Evolutionary conservation across 1,140 invertebrate genomes (phyloP).

Genomic region (Anadara kagoshimensis): DNA sequence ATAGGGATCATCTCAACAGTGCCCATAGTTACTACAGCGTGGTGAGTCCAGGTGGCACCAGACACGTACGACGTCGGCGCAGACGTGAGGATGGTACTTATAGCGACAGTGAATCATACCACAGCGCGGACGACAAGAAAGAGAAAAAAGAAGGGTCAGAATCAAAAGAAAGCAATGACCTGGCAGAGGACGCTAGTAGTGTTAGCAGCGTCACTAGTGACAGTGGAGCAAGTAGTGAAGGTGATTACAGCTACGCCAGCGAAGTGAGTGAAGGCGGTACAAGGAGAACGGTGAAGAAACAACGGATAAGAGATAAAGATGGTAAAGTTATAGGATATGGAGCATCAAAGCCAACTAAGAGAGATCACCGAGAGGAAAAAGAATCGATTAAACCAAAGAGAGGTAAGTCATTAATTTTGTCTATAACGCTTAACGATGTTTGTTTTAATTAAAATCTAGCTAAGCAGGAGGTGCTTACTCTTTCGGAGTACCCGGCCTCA

Average conservation of each 20-base stretch:
- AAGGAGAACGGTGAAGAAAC: conserved; percentile 41
- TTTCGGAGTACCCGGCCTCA: too few species aligned
- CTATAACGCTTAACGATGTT: too few species aligned
- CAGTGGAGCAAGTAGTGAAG: conserved; percentile 21
- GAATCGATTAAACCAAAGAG: conserved; percentile 39
- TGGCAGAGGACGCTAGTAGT: conserved; percentile 5
- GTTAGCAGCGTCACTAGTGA: too few species aligned
- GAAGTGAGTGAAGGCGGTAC: conserved; percentile 63
- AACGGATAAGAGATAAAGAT: conserved; percentile 55
- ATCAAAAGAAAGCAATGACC: neutral
- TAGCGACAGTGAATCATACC: conserved; percentile 41
- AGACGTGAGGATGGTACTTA: conserved; percentile 46
- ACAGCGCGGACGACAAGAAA: conserved; percentile 41
- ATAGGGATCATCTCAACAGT: conserved; percentile 30
- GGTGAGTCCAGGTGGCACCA: conserved; percentile 57
- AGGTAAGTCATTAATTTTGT: conserved; percentile 6
- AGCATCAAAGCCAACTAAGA: conserved; percentile 33
- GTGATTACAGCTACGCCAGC: conserved; percentile 61
- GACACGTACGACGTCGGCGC: conserved; percentile 47
- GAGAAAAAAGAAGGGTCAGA: neutral
- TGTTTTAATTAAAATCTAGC: too few species aligned
- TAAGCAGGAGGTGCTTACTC: too few species aligned
- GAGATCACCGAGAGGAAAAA: conserved; percentile 24
- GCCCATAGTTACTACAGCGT: conserved; percentile 56
- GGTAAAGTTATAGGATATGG: conserved; percentile 64